Evolutionary conservation across 2,113 vertebrate genomes (phyloP), one percentile per base, ranked within the genome.

Genomic region (Potamarius usumacintae): DNA sequence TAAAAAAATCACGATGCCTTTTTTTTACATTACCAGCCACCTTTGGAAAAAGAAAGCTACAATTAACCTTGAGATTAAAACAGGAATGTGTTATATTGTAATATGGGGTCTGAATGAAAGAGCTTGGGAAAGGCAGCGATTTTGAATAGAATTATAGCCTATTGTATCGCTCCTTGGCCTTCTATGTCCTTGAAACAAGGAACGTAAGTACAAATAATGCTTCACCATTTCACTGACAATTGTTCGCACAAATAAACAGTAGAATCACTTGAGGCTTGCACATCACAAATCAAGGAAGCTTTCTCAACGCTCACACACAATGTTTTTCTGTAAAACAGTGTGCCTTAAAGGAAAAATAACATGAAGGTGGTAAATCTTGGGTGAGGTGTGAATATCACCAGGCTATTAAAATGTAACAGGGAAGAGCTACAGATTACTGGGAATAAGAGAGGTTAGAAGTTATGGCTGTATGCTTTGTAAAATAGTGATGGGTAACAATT

Each of bases 171-270:
- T 22, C 34, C 55, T 80, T 34, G 78, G 15, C 20, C 57, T 82
- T 27, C 27, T 60, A 1, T 42, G 55, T 34, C 79, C 79, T 81
- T 81, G 55, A 81, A 60, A 81, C 79, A 22, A 12, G 55, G 57
- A 17, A 27, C 27, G 52, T 57, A 30, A 27, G 52, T 14, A 60
- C 55, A 81, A 81, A 81, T 60, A 82, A 62, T 82, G 30, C 18
- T 34, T 60, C 58, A 30, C 14, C 55, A 58, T 80, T 58, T 80
- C 27, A 20, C 9, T 22, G 57, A 60, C 17, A 60, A 81, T 85
- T 69, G 71, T 71, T 27, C 74, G 34, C 58, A 82, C 58, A 87
- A 85, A 87, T 85, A 82, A 82, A 82, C 83, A 87, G 52, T 82
- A 12, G 42, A 82, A 15, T 72, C 57, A 65, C 74, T 30, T 48